These are phyloP conservation scores for Volucella zonaria DNA, from an alignment of 2,888 invertebrate species.

Conservation along the genomic window DNA sequence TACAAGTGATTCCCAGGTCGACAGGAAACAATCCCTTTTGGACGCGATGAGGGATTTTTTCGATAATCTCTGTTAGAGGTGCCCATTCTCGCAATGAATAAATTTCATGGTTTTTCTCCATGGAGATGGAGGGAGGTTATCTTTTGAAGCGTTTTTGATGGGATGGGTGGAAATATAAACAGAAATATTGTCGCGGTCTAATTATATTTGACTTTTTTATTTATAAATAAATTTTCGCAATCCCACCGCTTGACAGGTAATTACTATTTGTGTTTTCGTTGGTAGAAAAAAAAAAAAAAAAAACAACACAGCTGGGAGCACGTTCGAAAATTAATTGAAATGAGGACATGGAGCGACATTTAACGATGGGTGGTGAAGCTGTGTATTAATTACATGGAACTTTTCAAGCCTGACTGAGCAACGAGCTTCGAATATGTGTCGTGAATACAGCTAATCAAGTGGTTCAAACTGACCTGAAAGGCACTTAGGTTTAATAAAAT, in stretches of 20 bases:
- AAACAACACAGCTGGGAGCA: slow-evolving; percentile 26
- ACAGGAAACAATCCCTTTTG: slow-evolving; percentile 90
- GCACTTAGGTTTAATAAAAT: too few relatives aligned
- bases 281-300: neutral
- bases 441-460: too few relatives aligned
- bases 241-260: neutral
- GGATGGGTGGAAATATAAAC: too few relatives aligned
- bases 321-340: neutral
- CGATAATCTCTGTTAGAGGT: slow-evolving; percentile 89
- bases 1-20: slow-evolving; percentile 90
- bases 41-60: slow-evolving; percentile 89
- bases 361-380: neutral
- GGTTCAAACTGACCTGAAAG: too few relatives aligned
- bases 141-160: neutral
- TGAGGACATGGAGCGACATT: neutral
- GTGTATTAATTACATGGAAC: neutral
- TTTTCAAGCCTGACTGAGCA: neutral
- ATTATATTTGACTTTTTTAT: neutral
- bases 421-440: too few relatives aligned
- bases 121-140: slow-evolving; percentile 13
- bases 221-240: slow-evolving; percentile 18
- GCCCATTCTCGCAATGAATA: slow-evolving; percentile 89
- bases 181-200: too few relatives aligned
- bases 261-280: slow-evolving; percentile 10
- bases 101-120: slow-evolving; percentile 77